Base-by-base conservation (phyloP, 2,113 vertebrate species). In the Forbesichthys agassizii region DNA sequence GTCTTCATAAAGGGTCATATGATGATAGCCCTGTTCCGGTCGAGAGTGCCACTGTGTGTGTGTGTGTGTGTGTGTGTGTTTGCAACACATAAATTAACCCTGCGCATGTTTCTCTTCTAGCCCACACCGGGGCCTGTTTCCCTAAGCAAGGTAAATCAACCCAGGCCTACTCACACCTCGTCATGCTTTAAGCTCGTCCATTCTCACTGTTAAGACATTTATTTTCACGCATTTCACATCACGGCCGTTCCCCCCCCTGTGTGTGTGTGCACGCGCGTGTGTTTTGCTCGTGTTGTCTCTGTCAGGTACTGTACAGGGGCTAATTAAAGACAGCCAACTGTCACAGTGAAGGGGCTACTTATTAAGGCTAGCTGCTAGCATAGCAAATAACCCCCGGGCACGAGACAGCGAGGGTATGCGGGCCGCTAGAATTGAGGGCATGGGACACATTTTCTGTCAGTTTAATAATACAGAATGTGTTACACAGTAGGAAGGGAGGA, bases 91-190 rank as follows among this genome's bases (percentile, higher is more conserved):
- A 86, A 87, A 91, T 90, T 93, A 92, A 93, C 80, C 75, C 79
- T 88, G 82, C 81, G 67, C 81, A 88, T 92, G 86, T 93, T 92
- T 92, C 78, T 88, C 85, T 92, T 91, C 76, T 84, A 92, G 91
- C 90, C 80, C 87, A 91, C 87, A 77, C 82, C 73, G 80, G 89
- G 90, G 89, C 88, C 88, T 93, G 91, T 89, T 93, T 80, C 81
- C 90, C 89, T 66, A 92, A 92, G 71, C 93, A 91, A 92, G 91
- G 92, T 91, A 92, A 93, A 90, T 82, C 65, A 73, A 74, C 33
- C 9, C 55, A 10, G 61, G 66, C 27, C 27, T 27, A 27, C 27
- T 27, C 27, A 27, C 27, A 27, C 27, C 27, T 27, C 27, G 27
- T 79, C 58, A 66, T 49, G 18, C 68, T 73, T 61, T 48, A 61